Evolutionary conservation across 2,888 invertebrate species (phyloP).

Genomic region (Graphium colonna): DNA sequence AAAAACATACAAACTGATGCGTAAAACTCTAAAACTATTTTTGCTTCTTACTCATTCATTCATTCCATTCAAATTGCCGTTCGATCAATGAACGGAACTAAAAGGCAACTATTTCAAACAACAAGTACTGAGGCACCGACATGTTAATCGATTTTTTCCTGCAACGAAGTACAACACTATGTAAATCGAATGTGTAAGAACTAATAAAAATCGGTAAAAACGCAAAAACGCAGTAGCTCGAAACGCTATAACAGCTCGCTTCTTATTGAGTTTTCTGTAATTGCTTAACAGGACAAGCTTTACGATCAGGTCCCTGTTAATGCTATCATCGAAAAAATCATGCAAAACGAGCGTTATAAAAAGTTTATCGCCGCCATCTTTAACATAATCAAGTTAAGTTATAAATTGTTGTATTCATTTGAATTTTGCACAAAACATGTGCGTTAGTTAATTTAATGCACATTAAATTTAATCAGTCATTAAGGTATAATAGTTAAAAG

Average conservation of each 20-base stretch:
- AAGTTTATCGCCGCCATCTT: constrained; percentile 14
- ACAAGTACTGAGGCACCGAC: neutral
- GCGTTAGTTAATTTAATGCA: too few relatives aligned
- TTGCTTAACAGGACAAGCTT: constrained; percentile 19
- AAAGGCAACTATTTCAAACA: neutral
- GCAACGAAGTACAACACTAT: constrained; percentile 5
- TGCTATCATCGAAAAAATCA: constrained; percentile 14
- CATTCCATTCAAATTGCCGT: too few relatives aligned
- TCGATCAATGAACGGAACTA: neutral
- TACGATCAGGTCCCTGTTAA: constrained; percentile 21
- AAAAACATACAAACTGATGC: too few relatives aligned
- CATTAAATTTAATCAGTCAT: too few relatives aligned
- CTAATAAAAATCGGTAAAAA: constrained; percentile 12
- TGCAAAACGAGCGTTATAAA: constrained; percentile 19
- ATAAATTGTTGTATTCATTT: too few relatives aligned
- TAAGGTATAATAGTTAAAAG: too few relatives aligned
- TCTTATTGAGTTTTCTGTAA: constrained; percentile 15
- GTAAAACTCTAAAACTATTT: too few relatives aligned
- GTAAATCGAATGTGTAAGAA: constrained; percentile 13
- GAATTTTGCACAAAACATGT: neutral
- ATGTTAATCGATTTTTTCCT: constrained; percentile 6
- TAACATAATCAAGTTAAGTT: neutral
- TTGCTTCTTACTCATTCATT: too few relatives aligned
- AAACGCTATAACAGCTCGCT: constrained; percentile 10
- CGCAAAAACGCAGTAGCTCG: neutral